Percentiles rank a stretch among this genome's conserved stretches.
Evolutionary conservation across 2,113 vertebrate species (phyloP).

Genomic region (Ahaetulla prasina): DNA sequence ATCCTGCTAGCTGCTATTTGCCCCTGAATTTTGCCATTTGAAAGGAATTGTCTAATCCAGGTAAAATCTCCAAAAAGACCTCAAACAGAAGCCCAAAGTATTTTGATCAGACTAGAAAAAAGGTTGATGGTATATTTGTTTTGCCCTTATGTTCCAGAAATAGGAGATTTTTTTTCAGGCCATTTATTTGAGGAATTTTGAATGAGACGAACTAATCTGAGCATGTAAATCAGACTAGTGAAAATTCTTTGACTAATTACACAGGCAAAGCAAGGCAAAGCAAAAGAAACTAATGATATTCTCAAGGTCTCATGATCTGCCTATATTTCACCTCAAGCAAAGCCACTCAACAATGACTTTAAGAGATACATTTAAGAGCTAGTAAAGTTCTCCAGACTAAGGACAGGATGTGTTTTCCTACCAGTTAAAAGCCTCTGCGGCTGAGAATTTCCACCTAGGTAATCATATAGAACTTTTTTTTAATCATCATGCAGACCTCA

Average conservation of each 20-base stretch:
- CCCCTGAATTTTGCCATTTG: neutral
- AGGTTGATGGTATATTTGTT: neutral
- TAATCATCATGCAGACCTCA: neutral
- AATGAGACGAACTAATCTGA: neutral
- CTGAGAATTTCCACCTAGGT: neutral
- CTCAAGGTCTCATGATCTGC: neutral
- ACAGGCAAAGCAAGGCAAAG: neutral
- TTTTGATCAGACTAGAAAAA: neutral
- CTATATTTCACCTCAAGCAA: neutral
- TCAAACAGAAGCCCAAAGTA: neutral
- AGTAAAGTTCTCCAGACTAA: neutral
- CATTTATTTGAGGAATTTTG: neutral
- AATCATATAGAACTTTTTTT: neutral
- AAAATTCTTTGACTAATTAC: neutral
- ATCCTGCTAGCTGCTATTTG: neutral
- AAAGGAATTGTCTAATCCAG: neutral
- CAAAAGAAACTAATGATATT: neutral
- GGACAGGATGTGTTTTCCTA: neutral
- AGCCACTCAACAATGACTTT: neutral
- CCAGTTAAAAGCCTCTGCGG: neutral
- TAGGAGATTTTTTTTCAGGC: neutral
- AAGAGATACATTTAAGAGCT: neutral
- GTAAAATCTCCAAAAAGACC: neutral
- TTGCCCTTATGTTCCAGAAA: neutral
- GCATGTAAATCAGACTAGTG: neutral